Percentiles rank a stretch among this genome's conserved stretches.
Evolutionary conservation across 2,797 vertebrate genomes (phyloP).

Genomic region (Coranthus polyacanthus): DNA sequence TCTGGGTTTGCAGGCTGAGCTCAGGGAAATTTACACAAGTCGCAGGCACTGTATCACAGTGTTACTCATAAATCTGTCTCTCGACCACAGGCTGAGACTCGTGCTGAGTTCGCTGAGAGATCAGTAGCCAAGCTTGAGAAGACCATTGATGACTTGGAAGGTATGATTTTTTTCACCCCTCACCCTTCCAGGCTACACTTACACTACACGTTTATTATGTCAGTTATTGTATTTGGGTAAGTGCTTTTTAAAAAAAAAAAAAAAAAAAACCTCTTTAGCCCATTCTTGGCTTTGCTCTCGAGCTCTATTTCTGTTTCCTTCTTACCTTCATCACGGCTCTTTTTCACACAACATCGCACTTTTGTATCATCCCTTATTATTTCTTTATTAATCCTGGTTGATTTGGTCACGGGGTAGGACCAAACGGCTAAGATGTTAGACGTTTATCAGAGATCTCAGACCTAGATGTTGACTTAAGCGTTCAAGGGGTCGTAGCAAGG

Average conservation of each 20-base stretch:
- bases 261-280: not conserved
- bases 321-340: constrained; percentile 10
- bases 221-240: constrained; percentile 17
- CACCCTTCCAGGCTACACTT: constrained; percentile 2
- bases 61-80: constrained; percentile 48
- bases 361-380: not conserved
- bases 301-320: constrained; percentile 23
- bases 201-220: constrained; percentile 4
- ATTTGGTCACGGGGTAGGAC: constrained; percentile 11
- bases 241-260: not conserved
- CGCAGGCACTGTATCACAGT: constrained; percentile 11
- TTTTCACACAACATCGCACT: constrained; percentile 13
- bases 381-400: not conserved
- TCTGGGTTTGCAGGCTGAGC: constrained; percentile 17
- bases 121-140: constrained; percentile 99
- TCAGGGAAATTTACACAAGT: constrained; percentile 7
- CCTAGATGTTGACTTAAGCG: constrained; percentile 24
- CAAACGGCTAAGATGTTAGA: too few relatives aligned
- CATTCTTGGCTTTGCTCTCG: constrained; percentile 30
- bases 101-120: constrained; percentile 98
- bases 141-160: constrained; percentile 99
- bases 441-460: not conserved
- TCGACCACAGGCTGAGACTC: constrained; percentile 93
- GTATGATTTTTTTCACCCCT: constrained; percentile 81
- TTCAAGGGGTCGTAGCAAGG: constrained; percentile 7